These are phyloP conservation scores for Hirtodrosophila duncani DNA, from an alignment of 2,888 invertebrate genomes.

Conservation along the genomic window DNA sequence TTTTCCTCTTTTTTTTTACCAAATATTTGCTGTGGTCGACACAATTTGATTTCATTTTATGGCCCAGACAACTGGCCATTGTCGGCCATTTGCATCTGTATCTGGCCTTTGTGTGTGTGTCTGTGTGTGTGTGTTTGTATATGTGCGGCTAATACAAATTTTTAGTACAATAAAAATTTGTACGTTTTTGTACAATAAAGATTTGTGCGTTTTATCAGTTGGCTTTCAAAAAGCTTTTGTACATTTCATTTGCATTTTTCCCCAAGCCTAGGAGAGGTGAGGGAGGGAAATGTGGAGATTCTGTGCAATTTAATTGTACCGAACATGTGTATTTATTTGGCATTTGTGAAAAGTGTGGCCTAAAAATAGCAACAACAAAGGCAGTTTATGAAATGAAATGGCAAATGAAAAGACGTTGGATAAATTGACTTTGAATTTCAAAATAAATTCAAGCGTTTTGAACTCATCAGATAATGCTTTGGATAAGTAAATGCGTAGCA, in stretches of 20 bases:
- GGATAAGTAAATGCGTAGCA: too few species aligned
- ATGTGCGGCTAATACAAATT: constrained; percentile 40
- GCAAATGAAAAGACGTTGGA: too few species aligned
- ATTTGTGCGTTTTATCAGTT: constrained; percentile 20
- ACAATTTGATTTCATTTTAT: constrained; percentile 55
- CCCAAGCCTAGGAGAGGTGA: neutral
- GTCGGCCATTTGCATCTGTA: constrained; percentile 30
- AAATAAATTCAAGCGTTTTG: too few species aligned
- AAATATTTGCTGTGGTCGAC: constrained; percentile 51
- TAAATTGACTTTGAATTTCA: too few species aligned
- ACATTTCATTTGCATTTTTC: constrained; percentile 36
- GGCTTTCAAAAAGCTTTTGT: constrained; percentile 24
- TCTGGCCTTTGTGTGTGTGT: constrained; percentile 33
- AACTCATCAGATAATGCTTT: too few species aligned
- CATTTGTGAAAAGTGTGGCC: too few species aligned
- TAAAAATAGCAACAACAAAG: too few species aligned
- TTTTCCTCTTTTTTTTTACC: constrained; percentile 12
- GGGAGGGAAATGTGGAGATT: neutral
- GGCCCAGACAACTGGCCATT: constrained; percentile 34
- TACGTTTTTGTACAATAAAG: constrained; percentile 47
- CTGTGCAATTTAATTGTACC: neutral
- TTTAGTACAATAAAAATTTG: constrained; percentile 43
- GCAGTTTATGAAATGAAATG: too few species aligned
- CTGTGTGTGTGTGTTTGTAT: constrained; percentile 9
- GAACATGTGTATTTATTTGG: too few species aligned